Percentiles rank a stretch among this genome's conserved stretches.
Evolutionary conservation across 92 coral and sea anemone species (phyloP).

Genomic region (Montipora capitata): DNA sequence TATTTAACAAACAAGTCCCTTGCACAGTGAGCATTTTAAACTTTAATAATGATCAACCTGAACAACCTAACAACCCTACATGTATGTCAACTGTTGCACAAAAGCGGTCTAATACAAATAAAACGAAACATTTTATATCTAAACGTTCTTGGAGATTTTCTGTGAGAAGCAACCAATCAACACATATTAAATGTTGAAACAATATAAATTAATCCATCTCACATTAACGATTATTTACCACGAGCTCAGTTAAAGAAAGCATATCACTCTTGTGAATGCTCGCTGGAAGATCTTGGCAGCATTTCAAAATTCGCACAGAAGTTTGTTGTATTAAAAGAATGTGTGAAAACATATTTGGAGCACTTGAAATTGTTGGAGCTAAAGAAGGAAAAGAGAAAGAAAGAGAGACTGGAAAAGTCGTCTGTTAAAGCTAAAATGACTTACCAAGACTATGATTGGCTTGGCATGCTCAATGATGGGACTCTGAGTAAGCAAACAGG

Average conservation of each 20-base stretch:
- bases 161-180: no score
- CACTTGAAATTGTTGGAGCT: slow-evolving; percentile 45
- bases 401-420: slow-evolving; percentile 8
- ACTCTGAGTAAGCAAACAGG: slow-evolving; percentile 60
- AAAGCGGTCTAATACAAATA: no score
- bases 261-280: slow-evolving; percentile 48
- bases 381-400: slow-evolving; percentile 21
- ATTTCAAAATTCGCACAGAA: slow-evolving; percentile 23
- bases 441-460: slow-evolving; percentile 61
- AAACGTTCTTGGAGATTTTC: no score
- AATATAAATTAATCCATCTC: no score
- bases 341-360: slow-evolving; percentile 26
- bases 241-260: neutral
- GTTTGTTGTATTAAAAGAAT: slow-evolving; percentile 32
- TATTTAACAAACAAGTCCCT: slow-evolving; percentile 5
- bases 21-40: no score
- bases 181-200: no score
- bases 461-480: slow-evolving; percentile 60
- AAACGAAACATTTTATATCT: no score
- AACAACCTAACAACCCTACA: no score
- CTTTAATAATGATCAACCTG: no score
- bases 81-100: no score
- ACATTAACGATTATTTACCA: no score
- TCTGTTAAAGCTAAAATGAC: slow-evolving; percentile 39
- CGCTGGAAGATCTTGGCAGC: slow-evolving; percentile 42